phyloP scores from a whole-genome alignment of 1,140 invertebrate genomes.

The Sinonovacula constricta region DNA sequence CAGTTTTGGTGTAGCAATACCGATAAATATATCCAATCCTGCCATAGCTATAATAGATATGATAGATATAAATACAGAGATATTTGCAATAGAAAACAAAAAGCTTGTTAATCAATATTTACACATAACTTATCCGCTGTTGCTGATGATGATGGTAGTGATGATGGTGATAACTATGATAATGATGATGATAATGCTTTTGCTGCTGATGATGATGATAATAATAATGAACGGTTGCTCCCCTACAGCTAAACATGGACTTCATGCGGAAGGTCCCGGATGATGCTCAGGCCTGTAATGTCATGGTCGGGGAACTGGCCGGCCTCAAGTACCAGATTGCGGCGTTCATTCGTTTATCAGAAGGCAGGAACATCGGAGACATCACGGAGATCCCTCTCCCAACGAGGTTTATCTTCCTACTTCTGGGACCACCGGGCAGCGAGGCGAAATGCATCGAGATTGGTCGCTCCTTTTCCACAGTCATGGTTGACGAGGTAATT shows the following conservation, averaged over 20 bases:
- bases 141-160: no score
- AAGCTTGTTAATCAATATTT: not conserved
- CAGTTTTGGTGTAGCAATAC: constrained; percentile 92
- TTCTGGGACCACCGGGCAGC: constrained; percentile 91
- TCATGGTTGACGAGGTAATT: constrained; percentile 97
- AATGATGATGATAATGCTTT: no score
- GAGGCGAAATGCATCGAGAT: constrained; percentile 94
- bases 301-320: constrained; percentile 95
- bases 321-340: constrained; percentile 93
- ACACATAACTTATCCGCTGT: not conserved
- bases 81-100: not conserved
- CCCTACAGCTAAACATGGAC: constrained; percentile 72
- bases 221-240: not conserved
- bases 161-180: no score
- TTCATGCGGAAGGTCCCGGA: constrained; percentile 91
- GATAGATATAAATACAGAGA: not conserved
- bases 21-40: constrained; percentile 88
- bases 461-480: constrained; percentile 95
- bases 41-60: constrained; percentile 97
- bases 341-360: constrained; percentile 94
- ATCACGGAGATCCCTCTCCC: constrained; percentile 96
- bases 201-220: no score
- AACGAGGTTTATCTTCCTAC: constrained; percentile 96
- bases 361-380: constrained; percentile 93
- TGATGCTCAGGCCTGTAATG: constrained; percentile 97